A percentile compares a stretch with the other conserved stretches of the same genome.
Evolutionary conservation across 2,888 invertebrate species (phyloP).

Genomic region (Chromoteleia sp.): DNA sequence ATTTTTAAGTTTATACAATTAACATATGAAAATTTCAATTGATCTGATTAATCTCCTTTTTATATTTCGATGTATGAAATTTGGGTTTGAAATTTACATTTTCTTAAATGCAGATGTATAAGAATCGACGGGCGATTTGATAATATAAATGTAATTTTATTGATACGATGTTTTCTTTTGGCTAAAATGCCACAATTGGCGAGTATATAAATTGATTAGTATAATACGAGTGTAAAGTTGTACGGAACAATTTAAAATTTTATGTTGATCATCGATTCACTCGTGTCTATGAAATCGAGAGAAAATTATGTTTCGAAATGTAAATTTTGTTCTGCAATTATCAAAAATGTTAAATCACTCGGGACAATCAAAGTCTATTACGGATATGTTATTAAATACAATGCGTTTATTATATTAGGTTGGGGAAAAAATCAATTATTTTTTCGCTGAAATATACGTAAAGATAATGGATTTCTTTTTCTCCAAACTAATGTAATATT

Average conservation of each 20-base stretch:
- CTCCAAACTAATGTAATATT: too few species aligned
- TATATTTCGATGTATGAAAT: too few species aligned
- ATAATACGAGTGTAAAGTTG: constrained; percentile 13
- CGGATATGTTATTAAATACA: neutral
- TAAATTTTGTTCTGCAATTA: neutral
- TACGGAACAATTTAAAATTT: constrained; percentile 38
- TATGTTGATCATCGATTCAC: neutral
- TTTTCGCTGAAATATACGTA: too few species aligned
- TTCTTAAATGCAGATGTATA: neutral
- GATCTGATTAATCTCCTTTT: constrained; percentile 24
- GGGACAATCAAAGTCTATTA: constrained; percentile 13
- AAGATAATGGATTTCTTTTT: too few species aligned
- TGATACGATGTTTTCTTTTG: constrained; percentile 25
- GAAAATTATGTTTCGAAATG: neutral
- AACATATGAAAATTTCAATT: neutral
- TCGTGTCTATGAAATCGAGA: neutral
- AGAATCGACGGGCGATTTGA: neutral
- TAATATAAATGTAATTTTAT: neutral
- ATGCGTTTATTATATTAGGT: too few species aligned
- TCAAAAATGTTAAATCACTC: constrained; percentile 2
- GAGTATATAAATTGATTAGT: constrained; percentile 30
- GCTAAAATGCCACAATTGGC: constrained; percentile 21
- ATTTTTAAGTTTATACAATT: constrained; percentile 5
- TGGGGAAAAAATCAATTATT: too few species aligned
- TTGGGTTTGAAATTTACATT: neutral